Evolutionary conservation across 92 coral and sea anemone genomes (phyloP).

Genomic region (Zoanthus gigantus): DNA sequence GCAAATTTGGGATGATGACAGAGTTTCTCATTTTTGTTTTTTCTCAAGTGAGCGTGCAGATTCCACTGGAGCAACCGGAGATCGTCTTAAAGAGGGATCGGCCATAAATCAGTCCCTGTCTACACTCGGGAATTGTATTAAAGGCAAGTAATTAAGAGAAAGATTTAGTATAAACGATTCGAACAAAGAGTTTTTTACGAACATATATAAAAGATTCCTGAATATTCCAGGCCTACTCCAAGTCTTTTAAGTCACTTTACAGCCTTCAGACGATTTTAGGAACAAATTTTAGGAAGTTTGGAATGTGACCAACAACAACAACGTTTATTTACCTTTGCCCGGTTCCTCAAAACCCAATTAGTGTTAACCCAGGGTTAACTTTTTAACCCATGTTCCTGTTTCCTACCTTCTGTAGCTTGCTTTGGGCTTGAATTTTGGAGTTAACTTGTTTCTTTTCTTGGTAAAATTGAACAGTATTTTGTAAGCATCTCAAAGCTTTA

Average conservation of each 20-base stretch:
- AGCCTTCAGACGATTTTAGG: too few relatives aligned
- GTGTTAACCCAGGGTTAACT: too few relatives aligned
- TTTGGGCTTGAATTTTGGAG: too few relatives aligned
- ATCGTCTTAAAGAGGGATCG: conserved; percentile 92
- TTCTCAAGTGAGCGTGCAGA: conserved; percentile 86
- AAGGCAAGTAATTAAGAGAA: conserved; percentile 60
- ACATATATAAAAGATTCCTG: not conserved
- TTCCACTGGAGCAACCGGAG: conserved; percentile 97
- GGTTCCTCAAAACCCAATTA: too few relatives aligned
- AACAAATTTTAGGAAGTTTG: too few relatives aligned
- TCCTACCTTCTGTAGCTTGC: too few relatives aligned
- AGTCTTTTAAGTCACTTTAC: not conserved
- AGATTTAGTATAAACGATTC: not conserved
- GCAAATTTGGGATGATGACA: not conserved
- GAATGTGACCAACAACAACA: too few relatives aligned
- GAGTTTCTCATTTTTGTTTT: not conserved
- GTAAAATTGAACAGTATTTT: too few relatives aligned
- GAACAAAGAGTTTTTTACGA: not conserved
- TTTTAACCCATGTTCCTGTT: too few relatives aligned
- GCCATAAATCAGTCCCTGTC: conserved; percentile 92
- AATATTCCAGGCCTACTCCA: not conserved
- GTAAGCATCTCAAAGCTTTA: too few relatives aligned
- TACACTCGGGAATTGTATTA: conserved; percentile 90
- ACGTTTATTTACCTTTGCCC: too few relatives aligned
- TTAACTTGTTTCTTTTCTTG: too few relatives aligned